Conservation (phyloP, 1,140 invertebrate species). For the Amphibalanus amphitrite region DNA sequence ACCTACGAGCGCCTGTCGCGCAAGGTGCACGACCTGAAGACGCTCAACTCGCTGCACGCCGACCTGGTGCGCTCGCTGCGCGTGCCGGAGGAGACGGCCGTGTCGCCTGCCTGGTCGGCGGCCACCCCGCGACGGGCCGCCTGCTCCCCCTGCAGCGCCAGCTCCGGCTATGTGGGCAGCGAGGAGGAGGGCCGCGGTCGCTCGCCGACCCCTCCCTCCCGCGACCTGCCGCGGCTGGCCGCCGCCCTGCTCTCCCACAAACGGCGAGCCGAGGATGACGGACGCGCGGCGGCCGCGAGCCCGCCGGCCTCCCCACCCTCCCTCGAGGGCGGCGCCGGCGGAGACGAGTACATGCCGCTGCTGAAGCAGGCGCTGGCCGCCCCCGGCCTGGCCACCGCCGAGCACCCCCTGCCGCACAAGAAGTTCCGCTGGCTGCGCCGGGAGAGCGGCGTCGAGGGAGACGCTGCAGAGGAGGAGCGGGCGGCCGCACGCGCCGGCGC, state of each 20-base stretch:
- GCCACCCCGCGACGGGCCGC: constrained; percentile 42
- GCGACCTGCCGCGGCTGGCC: neutral
- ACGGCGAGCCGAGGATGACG: neutral
- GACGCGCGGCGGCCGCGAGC: constrained; percentile 13
- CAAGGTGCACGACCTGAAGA: constrained; percentile 85
- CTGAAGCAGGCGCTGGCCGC: constrained; percentile 49
- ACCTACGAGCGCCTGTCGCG: constrained; percentile 73
- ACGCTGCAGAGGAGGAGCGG: neutral
- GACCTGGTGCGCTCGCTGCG: constrained; percentile 74
- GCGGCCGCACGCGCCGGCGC: neutral
- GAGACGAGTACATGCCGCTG: constrained; percentile 55
- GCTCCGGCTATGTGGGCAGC: constrained; percentile 1
- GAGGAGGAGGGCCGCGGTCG: neutral
- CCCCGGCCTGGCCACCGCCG: neutral
- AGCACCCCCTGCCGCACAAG: constrained; percentile 85
- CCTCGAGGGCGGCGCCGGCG: neutral
- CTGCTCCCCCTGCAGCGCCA: constrained; percentile 13
- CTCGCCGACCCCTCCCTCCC: neutral
- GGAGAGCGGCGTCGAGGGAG: neutral
- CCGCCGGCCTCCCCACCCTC: constrained; percentile 36
- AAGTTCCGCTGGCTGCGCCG: constrained; percentile 48
- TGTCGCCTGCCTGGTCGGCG: constrained; percentile 21
- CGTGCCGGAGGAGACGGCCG: constrained; percentile 66
- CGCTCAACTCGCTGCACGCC: constrained; percentile 85
- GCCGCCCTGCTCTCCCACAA: neutral